phyloP scores from a whole-genome alignment of 2,888 invertebrate genomes.

The Scaptomyza caliginosa region DNA sequence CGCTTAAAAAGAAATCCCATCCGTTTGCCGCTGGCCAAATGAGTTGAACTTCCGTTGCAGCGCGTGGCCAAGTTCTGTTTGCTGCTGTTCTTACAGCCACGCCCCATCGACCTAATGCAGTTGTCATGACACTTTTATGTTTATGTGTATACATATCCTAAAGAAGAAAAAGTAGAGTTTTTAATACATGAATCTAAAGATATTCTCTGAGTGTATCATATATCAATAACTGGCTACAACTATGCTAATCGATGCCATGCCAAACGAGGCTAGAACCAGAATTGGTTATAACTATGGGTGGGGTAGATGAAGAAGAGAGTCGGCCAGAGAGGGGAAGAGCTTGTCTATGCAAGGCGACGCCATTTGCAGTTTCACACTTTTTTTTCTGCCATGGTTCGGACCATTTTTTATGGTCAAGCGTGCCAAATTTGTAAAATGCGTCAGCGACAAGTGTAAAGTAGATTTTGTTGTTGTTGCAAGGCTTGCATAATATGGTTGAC shows the following conservation, averaged over 20 bases:
- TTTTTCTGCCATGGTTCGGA: constrained; percentile 62
- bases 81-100: constrained; percentile 10
- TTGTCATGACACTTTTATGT: constrained; percentile 49
- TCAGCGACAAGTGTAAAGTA: constrained; percentile 74
- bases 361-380: constrained; percentile 79
- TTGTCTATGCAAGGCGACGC: constrained; percentile 75
- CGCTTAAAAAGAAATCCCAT: constrained; percentile 78
- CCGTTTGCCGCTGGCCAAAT: constrained; percentile 71
- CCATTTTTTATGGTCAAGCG: constrained; percentile 78
- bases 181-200: no score
- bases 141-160: constrained; percentile 5
- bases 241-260: constrained; percentile 71
- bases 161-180: no score
- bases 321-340: not conserved
- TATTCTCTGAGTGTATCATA: constrained; percentile 3
- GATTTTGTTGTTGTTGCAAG: constrained; percentile 39
- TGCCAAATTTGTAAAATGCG: constrained; percentile 79
- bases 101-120: constrained; percentile 67
- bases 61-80: constrained; percentile 62
- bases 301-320: not conserved
- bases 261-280: constrained; percentile 68
- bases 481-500: constrained; percentile 60
- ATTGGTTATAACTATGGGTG: constrained; percentile 21
- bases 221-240: constrained; percentile 57
- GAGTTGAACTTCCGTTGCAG: constrained; percentile 76